phyloP scores from a whole-genome alignment of 2,888 invertebrate species.

The Hydriomena furcata region DNA sequence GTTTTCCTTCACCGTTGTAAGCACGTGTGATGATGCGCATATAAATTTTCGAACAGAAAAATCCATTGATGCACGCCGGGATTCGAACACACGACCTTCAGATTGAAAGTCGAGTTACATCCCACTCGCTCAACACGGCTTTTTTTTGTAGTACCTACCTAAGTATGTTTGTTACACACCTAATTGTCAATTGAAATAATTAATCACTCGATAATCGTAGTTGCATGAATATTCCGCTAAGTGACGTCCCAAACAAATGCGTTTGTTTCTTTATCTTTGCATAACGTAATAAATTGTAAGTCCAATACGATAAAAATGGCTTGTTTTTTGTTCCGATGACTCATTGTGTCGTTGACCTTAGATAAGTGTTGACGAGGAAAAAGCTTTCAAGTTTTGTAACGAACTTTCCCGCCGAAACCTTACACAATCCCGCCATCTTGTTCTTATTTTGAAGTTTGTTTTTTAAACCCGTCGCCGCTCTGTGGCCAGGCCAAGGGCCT shows the following conservation, averaged over 20 bases:
- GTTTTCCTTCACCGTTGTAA: no score
- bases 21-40: no score
- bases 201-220: slow-evolving; percentile 27
- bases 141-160: no score
- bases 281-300: slow-evolving; percentile 28
- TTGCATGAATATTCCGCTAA: slow-evolving; percentile 31
- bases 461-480: slow-evolving; percentile 11
- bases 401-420: slow-evolving; percentile 24
- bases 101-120: no score
- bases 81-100: no score
- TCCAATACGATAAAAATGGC: slow-evolving; percentile 22
- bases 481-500: slow-evolving; percentile 11
- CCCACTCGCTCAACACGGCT: no score
- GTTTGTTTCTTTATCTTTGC: slow-evolving; percentile 23
- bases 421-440: slow-evolving; percentile 21
- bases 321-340: slow-evolving; percentile 25
- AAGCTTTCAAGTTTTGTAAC: slow-evolving; percentile 18
- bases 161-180: slow-evolving; percentile 18
- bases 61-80: no score
- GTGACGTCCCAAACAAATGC: slow-evolving; percentile 24
- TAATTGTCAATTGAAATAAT: slow-evolving; percentile 28
- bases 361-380: slow-evolving; percentile 17
- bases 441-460: slow-evolving; percentile 19
- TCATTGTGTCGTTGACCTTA: slow-evolving; percentile 25
- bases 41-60: no score